These are phyloP conservation scores for Pseudolycoriella hygida DNA, from an alignment of 2,888 invertebrate species.

Conservation along the genomic window DNA sequence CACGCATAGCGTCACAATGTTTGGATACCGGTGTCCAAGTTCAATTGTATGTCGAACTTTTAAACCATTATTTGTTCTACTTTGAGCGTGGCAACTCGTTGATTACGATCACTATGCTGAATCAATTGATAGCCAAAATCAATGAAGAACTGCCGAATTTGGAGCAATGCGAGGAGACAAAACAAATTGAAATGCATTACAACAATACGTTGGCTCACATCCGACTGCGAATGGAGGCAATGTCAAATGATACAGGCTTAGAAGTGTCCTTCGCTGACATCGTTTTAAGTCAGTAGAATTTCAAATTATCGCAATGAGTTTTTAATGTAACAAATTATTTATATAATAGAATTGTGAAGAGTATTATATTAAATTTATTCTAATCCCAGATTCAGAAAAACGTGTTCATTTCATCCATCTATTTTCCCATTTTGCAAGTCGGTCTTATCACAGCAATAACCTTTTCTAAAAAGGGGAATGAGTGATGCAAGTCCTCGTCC, in stretches of 20 bases:
- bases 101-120: slow-evolving; percentile 36
- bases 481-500: too few relatives aligned
- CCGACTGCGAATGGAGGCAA: slow-evolving; percentile 37
- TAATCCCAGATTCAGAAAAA: too few relatives aligned
- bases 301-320: too few relatives aligned
- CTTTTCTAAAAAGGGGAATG: too few relatives aligned
- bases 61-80: slow-evolving; percentile 87
- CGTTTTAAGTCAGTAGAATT: slow-evolving; percentile 3
- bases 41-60: slow-evolving; percentile 83
- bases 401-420: too few relatives aligned
- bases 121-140: slow-evolving; percentile 71
- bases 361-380: too few relatives aligned
- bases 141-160: slow-evolving; percentile 85
- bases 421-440: too few relatives aligned
- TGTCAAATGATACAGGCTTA: slow-evolving; percentile 20
- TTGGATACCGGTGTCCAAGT: slow-evolving; percentile 95
- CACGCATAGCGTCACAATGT: slow-evolving; percentile 89
- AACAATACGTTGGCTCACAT: slow-evolving; percentile 76
- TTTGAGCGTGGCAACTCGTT: slow-evolving; percentile 68
- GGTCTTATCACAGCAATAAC: too few relatives aligned
- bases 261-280: slow-evolving; percentile 30
- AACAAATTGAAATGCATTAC: slow-evolving; percentile 91
- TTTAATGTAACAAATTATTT: too few relatives aligned
- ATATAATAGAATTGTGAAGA: too few relatives aligned
- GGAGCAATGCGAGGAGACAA: slow-evolving; percentile 88